Evolutionary conservation across 2,888 invertebrate species (phyloP).

Genomic region (Cheilosia urbana): DNA sequence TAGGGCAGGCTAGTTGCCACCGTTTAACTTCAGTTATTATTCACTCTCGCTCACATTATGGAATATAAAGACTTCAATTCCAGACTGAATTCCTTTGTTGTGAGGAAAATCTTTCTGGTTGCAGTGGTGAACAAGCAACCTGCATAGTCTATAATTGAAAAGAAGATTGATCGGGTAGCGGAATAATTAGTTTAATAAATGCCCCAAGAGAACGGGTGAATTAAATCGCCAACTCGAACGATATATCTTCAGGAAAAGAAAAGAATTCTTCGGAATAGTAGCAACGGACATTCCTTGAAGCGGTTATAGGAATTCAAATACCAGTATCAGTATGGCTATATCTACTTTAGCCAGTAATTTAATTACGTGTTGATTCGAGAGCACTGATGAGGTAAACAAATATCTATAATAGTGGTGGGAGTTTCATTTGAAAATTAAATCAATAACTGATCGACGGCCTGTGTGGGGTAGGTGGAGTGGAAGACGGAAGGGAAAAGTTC

Average conservation of each 20-base stretch:
- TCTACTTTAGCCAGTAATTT: slow-evolving; percentile 14
- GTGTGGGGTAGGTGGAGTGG: too few relatives aligned
- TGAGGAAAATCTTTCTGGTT: background rate
- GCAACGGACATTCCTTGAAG: slow-evolving; percentile 12
- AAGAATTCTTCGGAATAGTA: slow-evolving; percentile 11
- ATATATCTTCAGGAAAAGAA: slow-evolving; percentile 20
- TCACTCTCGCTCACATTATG: too few relatives aligned
- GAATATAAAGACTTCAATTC: background rate
- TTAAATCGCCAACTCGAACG: background rate
- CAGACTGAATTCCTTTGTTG: background rate
- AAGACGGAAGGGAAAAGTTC: background rate
- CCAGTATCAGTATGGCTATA: too few relatives aligned
- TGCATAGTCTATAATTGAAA: slow-evolving; percentile 2
- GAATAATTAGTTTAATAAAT: slow-evolving; percentile 41
- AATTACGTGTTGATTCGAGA: slow-evolving; percentile 17
- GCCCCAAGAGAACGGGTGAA: background rate
- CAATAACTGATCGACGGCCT: background rate
- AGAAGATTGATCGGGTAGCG: slow-evolving; percentile 38
- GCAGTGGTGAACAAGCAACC: background rate
- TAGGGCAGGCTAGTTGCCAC: too few relatives aligned
- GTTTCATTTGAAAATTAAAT: slow-evolving; percentile 59
- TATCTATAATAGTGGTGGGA: slow-evolving; percentile 8
- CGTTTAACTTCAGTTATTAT: too few relatives aligned
- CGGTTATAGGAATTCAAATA: slow-evolving; percentile 3
- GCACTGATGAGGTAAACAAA: slow-evolving; percentile 30